A percentile compares a stretch with the other conserved stretches of the same genome.
phyloP scores from a whole-genome alignment of 2,888 invertebrate species.

The Campaea margaritaria region DNA sequence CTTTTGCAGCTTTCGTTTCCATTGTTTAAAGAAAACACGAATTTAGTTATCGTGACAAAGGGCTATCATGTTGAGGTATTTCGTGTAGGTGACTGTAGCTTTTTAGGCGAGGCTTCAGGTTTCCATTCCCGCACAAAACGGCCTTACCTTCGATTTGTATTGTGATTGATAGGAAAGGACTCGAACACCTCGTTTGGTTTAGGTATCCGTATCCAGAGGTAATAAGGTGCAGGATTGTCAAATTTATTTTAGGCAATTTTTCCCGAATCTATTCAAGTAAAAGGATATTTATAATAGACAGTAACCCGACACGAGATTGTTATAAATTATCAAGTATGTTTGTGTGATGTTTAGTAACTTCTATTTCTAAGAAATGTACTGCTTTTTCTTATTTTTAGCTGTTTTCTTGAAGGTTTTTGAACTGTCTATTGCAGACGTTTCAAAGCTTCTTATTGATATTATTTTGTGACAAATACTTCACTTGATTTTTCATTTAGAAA shows the following conservation, averaged over 20 bases:
- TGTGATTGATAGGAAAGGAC: slow-evolving; percentile 23
- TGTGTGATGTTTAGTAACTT: no score
- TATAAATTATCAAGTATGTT: no score
- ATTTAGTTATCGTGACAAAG: slow-evolving; percentile 5
- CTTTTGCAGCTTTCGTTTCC: background rate
- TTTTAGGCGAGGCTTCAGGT: slow-evolving; percentile 11
- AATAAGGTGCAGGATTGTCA: slow-evolving; percentile 11
- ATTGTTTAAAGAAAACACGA: background rate
- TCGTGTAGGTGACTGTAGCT: slow-evolving; percentile 4
- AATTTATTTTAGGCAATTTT: background rate
- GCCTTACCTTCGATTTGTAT: slow-evolving; percentile 5
- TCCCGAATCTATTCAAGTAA: background rate
- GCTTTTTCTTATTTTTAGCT: no score
- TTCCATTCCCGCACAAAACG: slow-evolving; percentile 10
- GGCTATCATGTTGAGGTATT: background rate
- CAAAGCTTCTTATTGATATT: no score
- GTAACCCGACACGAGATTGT: no score
- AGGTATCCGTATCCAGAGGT: slow-evolving; percentile 2
- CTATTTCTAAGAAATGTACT: background rate
- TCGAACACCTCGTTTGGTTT: background rate
- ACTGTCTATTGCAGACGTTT: no score
- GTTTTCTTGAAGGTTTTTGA: no score
- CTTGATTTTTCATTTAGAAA: no score
- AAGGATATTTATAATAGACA: background rate
- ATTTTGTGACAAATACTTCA: no score